phyloP scores from a whole-genome alignment of 2,113 vertebrate genomes.

The Zootoca vivipara region DNA sequence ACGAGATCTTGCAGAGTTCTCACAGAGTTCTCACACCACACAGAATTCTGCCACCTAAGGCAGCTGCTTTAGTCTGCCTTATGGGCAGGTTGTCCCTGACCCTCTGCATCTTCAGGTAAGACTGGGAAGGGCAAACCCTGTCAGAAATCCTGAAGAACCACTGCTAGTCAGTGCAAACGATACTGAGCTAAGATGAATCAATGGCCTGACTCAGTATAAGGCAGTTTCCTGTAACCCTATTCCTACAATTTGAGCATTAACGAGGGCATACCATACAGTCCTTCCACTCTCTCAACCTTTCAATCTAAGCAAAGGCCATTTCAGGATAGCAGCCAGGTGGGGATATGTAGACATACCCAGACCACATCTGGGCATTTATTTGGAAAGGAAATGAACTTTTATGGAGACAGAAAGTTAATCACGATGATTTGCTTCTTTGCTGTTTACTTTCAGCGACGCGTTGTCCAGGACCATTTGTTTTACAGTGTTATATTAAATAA shows the following conservation, averaged over 20 bases:
- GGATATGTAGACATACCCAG: neutral
- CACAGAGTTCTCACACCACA: too few relatives aligned
- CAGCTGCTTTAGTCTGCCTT: too few relatives aligned
- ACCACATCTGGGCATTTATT: constrained; percentile 1
- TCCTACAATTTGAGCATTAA: neutral
- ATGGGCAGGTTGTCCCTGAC: too few relatives aligned
- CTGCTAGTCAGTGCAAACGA: too few relatives aligned
- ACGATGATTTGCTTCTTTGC: constrained; percentile 43
- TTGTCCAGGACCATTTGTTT: constrained; percentile 47
- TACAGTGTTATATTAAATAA: constrained; percentile 40
- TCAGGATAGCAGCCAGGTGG: neutral
- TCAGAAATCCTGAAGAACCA: too few relatives aligned
- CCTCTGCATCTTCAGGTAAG: too few relatives aligned
- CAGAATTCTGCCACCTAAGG: too few relatives aligned
- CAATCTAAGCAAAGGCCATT: neutral
- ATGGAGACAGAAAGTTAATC: constrained; percentile 37
- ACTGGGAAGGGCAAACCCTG: too few relatives aligned
- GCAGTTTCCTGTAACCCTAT: too few relatives aligned
- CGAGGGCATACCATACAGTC: neutral
- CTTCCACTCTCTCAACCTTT: neutral
- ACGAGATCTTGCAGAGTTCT: too few relatives aligned
- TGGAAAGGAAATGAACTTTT: neutral
- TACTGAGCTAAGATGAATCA: too few relatives aligned
- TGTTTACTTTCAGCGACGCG: constrained; percentile 45
- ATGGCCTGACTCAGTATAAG: too few relatives aligned